Conservation (phyloP, 2,888 invertebrate genomes). For the Rhaphigaster nebulosa region DNA sequence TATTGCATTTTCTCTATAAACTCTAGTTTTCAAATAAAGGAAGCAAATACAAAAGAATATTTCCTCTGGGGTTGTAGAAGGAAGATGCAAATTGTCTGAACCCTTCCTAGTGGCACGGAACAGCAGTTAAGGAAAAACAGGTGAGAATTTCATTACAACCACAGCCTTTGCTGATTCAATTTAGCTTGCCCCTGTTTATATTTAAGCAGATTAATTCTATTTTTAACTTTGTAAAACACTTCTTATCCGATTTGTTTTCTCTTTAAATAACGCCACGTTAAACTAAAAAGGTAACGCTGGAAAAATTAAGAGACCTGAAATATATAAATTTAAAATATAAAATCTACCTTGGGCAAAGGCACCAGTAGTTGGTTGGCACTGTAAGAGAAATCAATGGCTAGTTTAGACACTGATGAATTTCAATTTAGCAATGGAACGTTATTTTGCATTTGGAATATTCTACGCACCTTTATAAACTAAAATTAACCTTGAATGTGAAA, state of each 20-base stretch:
- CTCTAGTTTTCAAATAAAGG: background rate
- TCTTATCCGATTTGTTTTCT: background rate
- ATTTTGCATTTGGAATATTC: too few species aligned
- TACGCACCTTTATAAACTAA: too few species aligned
- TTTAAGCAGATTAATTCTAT: slow-evolving; percentile 2
- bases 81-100: slow-evolving; percentile 4
- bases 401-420: too few species aligned
- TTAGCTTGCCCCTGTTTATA: background rate
- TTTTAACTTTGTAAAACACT: background rate
- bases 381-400: too few species aligned
- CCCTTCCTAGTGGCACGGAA: background rate
- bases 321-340: too few species aligned
- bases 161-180: slow-evolving; percentile 6
- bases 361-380: too few species aligned
- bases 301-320: too few species aligned
- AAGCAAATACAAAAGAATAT: background rate
- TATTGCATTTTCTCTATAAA: background rate
- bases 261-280: background rate
- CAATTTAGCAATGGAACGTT: too few species aligned
- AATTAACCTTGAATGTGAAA: too few species aligned
- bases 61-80: background rate
- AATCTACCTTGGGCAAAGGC: too few species aligned
- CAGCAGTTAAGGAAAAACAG: slow-evolving; percentile 22
- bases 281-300: too few species aligned
- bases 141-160: slow-evolving; percentile 28